Evolutionary conservation across 1,140 invertebrate genomes (phyloP).

Genomic region (Bombus fervidus): DNA sequence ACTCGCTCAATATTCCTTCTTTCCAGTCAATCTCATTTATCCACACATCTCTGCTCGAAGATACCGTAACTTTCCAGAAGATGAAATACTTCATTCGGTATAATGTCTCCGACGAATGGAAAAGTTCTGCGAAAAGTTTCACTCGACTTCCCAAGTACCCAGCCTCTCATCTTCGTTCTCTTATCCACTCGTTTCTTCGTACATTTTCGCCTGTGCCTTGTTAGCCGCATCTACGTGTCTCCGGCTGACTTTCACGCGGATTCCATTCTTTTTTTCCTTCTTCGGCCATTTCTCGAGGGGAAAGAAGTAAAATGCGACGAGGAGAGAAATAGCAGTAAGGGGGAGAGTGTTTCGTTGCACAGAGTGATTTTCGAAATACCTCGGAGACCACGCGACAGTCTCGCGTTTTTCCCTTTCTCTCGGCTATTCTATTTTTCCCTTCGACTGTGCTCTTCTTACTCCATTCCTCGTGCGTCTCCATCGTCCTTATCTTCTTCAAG

Average conservation of each 20-base stretch:
- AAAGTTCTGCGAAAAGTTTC: slow-evolving; percentile 73
- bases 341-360: not conserved
- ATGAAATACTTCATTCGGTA: slow-evolving; percentile 34
- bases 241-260: slow-evolving; percentile 40
- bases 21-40: not conserved
- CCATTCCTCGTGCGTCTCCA: not conserved
- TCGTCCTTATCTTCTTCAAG: slow-evolving; percentile 51
- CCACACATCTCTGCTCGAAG: not conserved
- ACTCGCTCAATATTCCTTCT: not conserved
- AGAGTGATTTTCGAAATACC: slow-evolving; percentile 62
- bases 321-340: not conserved
- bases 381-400: slow-evolving; percentile 22
- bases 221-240: slow-evolving; percentile 30
- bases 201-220: not conserved
- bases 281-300: not conserved
- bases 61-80: slow-evolving; percentile 7
- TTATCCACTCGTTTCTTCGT: slow-evolving; percentile 26
- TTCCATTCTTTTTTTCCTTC: slow-evolving; percentile 6
- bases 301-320: too few species aligned
- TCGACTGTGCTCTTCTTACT: not conserved
- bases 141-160: slow-evolving; percentile 61
- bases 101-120: slow-evolving; percentile 68
- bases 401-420: not conserved
- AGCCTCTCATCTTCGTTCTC: slow-evolving; percentile 40
- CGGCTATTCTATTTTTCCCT: slow-evolving; percentile 24